phyloP scores from a whole-genome alignment of 2,888 invertebrate genomes.

The Neelides folsomi region DNA sequence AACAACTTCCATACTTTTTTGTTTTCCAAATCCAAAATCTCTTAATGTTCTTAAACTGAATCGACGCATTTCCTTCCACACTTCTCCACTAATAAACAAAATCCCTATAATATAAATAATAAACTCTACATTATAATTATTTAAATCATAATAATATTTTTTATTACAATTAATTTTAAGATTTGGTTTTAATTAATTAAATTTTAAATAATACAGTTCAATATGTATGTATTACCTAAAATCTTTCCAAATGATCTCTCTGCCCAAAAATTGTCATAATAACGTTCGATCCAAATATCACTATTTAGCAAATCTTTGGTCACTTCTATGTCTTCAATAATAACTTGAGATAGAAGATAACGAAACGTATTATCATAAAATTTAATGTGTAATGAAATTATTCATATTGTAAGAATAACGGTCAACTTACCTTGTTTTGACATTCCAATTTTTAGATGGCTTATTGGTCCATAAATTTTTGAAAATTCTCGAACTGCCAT shows the following conservation, averaged over 20 bases:
- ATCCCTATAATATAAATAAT: constrained; percentile 12
- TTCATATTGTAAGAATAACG: not conserved
- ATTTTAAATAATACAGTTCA: not conserved
- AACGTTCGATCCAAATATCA: constrained; percentile 17
- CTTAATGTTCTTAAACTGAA: constrained; percentile 30
- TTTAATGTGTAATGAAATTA: not conserved
- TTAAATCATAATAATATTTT: not conserved
- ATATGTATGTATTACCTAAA: constrained; percentile 12
- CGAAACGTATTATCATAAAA: not conserved
- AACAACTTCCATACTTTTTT: constrained; percentile 21
- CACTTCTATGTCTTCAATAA: constrained; percentile 20
- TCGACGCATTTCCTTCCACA: constrained; percentile 31
- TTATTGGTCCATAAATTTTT: constrained; percentile 3
- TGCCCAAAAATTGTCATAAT: constrained; percentile 17
- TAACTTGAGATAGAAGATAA: constrained; percentile 6
- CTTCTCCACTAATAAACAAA: constrained; percentile 24
- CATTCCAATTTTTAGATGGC: not conserved
- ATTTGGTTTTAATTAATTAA: not conserved
- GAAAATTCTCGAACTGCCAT: not conserved
- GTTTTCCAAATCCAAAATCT: constrained; percentile 32
- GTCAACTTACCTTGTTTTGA: not conserved
- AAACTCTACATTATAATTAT: not conserved
- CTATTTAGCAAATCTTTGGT: constrained; percentile 16
- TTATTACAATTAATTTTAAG: not conserved
- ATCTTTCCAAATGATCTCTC: constrained; percentile 24